A percentile compares a stretch with the other conserved stretches of the same genome.
phyloP scores from a whole-genome alignment of 2,797 vertebrate genomes.

The Calcarius lapponicus region DNA sequence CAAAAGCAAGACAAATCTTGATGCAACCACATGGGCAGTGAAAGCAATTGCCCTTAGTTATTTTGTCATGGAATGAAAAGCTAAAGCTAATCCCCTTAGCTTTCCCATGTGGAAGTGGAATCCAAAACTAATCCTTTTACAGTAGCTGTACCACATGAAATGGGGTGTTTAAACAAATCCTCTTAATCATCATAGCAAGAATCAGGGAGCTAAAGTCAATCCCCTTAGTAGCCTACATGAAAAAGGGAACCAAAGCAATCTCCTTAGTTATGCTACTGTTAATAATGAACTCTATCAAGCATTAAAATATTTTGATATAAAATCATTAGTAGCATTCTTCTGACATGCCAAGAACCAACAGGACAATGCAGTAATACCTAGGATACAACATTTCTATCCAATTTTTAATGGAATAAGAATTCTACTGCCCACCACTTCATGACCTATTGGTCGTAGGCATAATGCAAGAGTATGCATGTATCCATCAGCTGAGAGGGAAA shows the following conservation, averaged over 20 bases:
- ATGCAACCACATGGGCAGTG: conserved; percentile 9
- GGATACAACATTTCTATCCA: background rate
- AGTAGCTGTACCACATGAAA: conserved; percentile 58
- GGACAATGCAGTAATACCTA: background rate
- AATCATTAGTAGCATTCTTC: background rate
- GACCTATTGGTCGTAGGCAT: background rate
- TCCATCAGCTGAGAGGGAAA: background rate
- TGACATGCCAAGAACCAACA: background rate
- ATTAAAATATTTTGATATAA: background rate
- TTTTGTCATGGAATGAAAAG: conserved; percentile 60
- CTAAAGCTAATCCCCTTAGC: conserved; percentile 69
- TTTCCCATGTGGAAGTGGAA: conserved; percentile 56
- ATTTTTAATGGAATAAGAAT: background rate
- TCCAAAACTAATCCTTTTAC: conserved; percentile 73
- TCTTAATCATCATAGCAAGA: conserved; percentile 63
- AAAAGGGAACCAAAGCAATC: conserved; percentile 47
- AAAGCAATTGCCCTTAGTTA: conserved; percentile 56
- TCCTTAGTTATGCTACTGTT: conserved; percentile 51
- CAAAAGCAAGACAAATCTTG: conserved; percentile 9
- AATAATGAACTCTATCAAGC: conserved; percentile 12
- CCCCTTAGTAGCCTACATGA: conserved; percentile 38
- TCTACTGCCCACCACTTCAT: background rate
- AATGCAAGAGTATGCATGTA: background rate
- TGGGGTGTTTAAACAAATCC: conserved; percentile 67
- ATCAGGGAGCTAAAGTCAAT: conserved; percentile 62